Evolutionary conservation across 2,888 invertebrate genomes (phyloP).

Genomic region (Ormyrus rosae): DNA sequence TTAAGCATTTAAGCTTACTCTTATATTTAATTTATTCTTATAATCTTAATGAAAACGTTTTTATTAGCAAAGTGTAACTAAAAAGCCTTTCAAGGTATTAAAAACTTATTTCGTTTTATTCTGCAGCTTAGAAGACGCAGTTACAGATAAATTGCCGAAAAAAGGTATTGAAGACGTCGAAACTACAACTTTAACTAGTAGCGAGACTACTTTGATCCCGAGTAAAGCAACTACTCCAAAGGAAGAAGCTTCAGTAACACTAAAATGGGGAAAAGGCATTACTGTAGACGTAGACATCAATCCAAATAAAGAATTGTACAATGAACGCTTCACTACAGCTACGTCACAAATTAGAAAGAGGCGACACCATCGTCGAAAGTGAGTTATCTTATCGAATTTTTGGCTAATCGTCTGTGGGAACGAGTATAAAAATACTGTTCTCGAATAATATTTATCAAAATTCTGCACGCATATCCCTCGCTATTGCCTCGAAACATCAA

Average conservation of each 20-base stretch:
- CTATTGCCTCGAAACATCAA: constrained; percentile 1
- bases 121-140: constrained; percentile 40
- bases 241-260: constrained; percentile 6
- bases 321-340: constrained; percentile 52
- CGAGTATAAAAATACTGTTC: no score
- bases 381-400: constrained; percentile 9
- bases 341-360: constrained; percentile 64
- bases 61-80: not conserved
- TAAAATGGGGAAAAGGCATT: constrained; percentile 8
- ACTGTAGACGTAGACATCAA: constrained; percentile 8
- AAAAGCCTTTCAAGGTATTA: not conserved
- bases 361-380: constrained; percentile 69
- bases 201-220: not conserved
- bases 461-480: no score
- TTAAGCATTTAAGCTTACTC: not conserved
- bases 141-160: constrained; percentile 13
- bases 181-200: constrained; percentile 13
- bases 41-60: no score
- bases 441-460: not conserved
- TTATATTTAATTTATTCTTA: no score
- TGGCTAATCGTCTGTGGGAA: not conserved
- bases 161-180: constrained; percentile 21
- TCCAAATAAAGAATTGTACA: constrained; percentile 35
- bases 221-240: constrained; percentile 18
- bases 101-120: constrained; percentile 9